A percentile compares a stretch with the other conserved stretches of the same genome.
phyloP scores from a whole-genome alignment of 2,113 vertebrate genomes.

The Charadrius vociferus region DNA sequence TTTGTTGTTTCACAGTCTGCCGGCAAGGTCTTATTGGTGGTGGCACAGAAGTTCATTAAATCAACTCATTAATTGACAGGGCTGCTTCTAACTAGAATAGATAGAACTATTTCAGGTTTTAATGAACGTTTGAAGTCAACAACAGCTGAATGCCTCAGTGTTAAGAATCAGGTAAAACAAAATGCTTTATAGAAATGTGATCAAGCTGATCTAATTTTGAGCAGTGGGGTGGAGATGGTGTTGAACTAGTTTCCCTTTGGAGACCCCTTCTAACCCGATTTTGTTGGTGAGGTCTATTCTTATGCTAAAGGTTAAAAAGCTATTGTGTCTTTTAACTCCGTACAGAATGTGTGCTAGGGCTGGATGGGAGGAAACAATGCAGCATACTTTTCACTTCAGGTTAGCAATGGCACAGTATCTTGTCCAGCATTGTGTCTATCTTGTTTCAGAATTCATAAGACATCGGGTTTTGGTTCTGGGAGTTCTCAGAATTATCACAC shows the following conservation, averaged over 20 bases:
- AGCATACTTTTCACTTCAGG: background rate
- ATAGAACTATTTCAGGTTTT: background rate
- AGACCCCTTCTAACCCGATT: background rate
- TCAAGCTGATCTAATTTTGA: background rate
- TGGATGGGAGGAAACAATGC: background rate
- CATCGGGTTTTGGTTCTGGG: background rate
- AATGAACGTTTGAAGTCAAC: background rate
- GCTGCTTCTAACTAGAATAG: background rate
- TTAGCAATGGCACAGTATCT: background rate
- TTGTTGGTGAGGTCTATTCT: background rate
- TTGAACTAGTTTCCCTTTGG: background rate
- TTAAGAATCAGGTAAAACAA: background rate
- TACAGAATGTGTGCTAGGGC: background rate
- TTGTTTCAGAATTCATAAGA: background rate
- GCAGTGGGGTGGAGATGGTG: background rate
- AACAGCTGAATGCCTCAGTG: background rate
- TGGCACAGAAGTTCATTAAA: background rate
- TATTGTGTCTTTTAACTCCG: accelerated
- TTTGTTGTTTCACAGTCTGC: background rate
- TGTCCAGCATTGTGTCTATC: background rate
- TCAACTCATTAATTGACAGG: background rate
- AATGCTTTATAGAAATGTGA: background rate
- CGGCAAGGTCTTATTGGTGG: background rate
- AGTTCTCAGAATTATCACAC: background rate
- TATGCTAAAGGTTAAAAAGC: background rate